Conservation (phyloP, 2,797 vertebrate genomes). For the Erethizon dorsatum region DNA sequence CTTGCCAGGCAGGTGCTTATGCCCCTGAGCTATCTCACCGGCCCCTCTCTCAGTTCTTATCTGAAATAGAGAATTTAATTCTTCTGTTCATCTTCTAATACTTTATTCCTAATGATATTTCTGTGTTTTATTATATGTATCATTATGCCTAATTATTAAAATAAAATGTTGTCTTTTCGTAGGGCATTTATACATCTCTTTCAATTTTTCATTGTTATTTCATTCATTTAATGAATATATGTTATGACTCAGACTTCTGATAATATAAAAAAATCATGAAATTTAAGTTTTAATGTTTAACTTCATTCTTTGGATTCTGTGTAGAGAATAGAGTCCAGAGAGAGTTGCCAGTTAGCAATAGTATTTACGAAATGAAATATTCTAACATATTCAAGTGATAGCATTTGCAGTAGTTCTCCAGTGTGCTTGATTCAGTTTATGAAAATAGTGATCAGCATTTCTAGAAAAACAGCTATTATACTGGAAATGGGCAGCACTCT, state of each 20-base stretch:
- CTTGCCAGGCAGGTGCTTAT: no score
- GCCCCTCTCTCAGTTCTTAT: background rate
- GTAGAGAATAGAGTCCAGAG: background rate
- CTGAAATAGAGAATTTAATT: background rate
- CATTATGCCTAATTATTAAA: background rate
- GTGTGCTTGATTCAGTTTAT: rapidly evolving
- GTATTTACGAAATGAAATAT: background rate
- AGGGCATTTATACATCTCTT: background rate
- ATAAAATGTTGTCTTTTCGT: background rate
- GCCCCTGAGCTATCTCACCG: no score
- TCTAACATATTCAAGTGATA: background rate
- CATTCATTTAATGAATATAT: background rate
- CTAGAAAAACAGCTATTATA: background rate
- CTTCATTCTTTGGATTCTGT: background rate
- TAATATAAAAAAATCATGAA: background rate
- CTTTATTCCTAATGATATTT: background rate
- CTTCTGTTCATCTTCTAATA: background rate
- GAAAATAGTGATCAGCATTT: background rate
- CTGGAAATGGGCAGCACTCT: background rate
- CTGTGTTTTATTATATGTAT: background rate
- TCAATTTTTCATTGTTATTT: background rate
- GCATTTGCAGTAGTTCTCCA: background rate
- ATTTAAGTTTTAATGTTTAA: background rate
- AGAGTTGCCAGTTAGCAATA: background rate
- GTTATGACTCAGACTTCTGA: background rate